Conservation (phyloP, 1,140 invertebrate species). For the Meloidogyne exigua region DNA sequence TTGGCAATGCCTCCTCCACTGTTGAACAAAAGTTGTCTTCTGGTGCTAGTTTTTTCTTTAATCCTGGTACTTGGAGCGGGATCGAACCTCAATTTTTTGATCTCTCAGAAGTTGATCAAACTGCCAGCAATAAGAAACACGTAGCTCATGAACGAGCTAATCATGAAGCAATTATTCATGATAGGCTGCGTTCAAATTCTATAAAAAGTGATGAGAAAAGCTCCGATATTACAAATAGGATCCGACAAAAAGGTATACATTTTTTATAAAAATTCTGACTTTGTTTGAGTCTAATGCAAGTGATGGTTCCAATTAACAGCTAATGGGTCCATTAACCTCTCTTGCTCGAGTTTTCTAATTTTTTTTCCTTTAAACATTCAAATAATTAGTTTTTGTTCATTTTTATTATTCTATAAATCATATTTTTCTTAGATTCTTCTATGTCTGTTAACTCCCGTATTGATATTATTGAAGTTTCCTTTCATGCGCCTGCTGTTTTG, state of each 20-base stretch:
- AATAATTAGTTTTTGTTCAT: too few relatives aligned
- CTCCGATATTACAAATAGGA: neutral
- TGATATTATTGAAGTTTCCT: slow-evolving; percentile 35
- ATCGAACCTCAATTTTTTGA: neutral
- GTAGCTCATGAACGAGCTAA: neutral
- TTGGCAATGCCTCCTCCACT: neutral
- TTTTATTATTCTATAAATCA: neutral
- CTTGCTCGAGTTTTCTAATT: too few relatives aligned
- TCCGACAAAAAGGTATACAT: neutral
- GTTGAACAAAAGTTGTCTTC: neutral
- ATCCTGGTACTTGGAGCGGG: neutral
- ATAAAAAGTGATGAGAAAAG: neutral
- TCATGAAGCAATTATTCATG: neutral
- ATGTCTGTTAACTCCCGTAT: slow-evolving; percentile 42
- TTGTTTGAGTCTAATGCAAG: too few relatives aligned
- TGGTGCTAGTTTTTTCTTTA: neutral
- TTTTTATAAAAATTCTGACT: too few relatives aligned
- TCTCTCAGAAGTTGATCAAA: neutral
- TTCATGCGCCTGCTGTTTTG: slow-evolving; percentile 35
- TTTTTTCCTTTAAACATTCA: too few relatives aligned
- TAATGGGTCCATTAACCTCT: too few relatives aligned
- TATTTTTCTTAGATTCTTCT: slow-evolving; percentile 22
- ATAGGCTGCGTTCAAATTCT: slow-evolving; percentile 4
- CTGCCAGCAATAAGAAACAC: neutral
- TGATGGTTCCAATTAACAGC: too few relatives aligned